Evolutionary conservation across 2,888 invertebrate genomes (phyloP).

Genomic region (Callinectes sapidus): DNA sequence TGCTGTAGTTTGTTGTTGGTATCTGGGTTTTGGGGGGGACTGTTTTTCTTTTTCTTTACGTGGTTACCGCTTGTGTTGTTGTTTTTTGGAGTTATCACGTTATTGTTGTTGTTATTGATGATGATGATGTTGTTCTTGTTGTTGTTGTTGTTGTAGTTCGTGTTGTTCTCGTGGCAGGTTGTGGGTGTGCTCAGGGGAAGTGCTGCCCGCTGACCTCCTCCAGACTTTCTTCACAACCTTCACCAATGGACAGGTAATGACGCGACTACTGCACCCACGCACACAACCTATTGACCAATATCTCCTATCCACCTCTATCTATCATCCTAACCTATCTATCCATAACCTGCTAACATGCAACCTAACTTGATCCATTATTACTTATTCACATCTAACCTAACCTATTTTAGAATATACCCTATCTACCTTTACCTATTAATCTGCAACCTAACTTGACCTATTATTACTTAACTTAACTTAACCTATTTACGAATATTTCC

Average conservation of each 20-base stretch:
- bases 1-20: too few relatives aligned
- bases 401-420: too few relatives aligned
- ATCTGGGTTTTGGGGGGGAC: too few relatives aligned
- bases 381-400: background rate
- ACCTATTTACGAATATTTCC: too few relatives aligned
- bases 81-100: background rate
- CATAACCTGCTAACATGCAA: background rate
- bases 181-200: slow-evolving; percentile 93
- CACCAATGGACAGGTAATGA: slow-evolving; percentile 66
- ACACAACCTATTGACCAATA: too few relatives aligned
- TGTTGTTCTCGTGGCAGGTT: slow-evolving; percentile 77
- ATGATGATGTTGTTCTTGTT: background rate
- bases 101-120: background rate
- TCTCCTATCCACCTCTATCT: too few relatives aligned
- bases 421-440: too few relatives aligned
- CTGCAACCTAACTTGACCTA: too few relatives aligned
- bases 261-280: background rate
- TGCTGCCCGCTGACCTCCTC: slow-evolving; percentile 83
- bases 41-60: background rate
- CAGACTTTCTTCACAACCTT: slow-evolving; percentile 87
- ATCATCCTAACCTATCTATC: background rate
- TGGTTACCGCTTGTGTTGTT: background rate
- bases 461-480: background rate
- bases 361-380: background rate
- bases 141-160: background rate